These are phyloP conservation scores for Sebastes vulpes DNA, from an alignment of 2,797 vertebrate species.

Conservation along the genomic window DNA sequence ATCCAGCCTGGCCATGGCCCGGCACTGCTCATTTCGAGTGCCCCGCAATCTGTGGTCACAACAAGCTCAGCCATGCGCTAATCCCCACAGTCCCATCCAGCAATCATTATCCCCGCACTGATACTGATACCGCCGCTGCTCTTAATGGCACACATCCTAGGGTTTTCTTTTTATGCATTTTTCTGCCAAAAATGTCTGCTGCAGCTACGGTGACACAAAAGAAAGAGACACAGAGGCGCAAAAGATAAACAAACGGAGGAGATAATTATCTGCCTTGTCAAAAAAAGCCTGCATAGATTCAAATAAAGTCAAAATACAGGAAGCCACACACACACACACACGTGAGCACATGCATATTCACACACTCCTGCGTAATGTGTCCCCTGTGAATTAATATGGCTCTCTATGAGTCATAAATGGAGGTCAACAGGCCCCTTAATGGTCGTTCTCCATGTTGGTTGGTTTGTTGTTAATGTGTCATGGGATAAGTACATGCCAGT, in stretches of 20 bases:
- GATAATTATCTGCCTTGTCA: constrained; percentile 39
- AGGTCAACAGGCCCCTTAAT: constrained; percentile 68
- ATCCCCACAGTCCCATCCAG: constrained; percentile 73
- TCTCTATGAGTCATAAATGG: constrained; percentile 70
- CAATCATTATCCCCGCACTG: constrained; percentile 70
- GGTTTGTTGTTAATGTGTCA: constrained; percentile 65
- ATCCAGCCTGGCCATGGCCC: constrained; percentile 63
- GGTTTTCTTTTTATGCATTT: background rate
- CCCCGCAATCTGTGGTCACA: constrained; percentile 82
- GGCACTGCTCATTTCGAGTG: constrained; percentile 73
- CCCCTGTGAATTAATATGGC: constrained; percentile 57
- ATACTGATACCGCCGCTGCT: constrained; percentile 55
- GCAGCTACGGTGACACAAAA: constrained; percentile 9
- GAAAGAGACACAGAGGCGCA: constrained; percentile 21
- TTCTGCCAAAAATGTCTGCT: constrained; percentile 3
- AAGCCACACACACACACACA: constrained; percentile 14
- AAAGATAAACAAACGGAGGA: background rate
- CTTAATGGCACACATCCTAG: constrained; percentile 48
- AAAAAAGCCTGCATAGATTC: constrained; percentile 23
- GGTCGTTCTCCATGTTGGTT: constrained; percentile 60
- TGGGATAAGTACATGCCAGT: constrained; percentile 29
- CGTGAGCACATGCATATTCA: constrained; percentile 11
- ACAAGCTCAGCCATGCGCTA: constrained; percentile 77
- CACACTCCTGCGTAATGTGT: constrained; percentile 42
- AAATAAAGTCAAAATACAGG: constrained; percentile 29